Conservation (phyloP, 2,113 vertebrate species). For the Ploceus nigricollis region DNA sequence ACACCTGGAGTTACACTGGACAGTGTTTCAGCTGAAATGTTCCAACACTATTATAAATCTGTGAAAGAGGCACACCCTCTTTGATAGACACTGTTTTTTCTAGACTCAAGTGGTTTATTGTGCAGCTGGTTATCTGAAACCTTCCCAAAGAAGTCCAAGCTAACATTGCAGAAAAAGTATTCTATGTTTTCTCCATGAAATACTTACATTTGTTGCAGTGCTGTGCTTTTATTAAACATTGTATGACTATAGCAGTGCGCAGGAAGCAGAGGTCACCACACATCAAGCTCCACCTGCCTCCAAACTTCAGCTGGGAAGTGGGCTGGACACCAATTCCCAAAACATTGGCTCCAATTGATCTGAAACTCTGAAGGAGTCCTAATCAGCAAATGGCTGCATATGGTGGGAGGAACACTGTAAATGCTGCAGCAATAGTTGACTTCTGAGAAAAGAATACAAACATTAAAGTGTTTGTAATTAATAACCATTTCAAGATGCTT, state of each 20-base stretch:
- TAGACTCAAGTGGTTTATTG: neutral
- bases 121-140: neutral
- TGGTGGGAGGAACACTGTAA: neutral
- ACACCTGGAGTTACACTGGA: conserved; percentile 24
- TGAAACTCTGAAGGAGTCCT: conserved; percentile 6
- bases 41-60: neutral
- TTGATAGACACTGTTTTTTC: neutral
- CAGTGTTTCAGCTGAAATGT: neutral
- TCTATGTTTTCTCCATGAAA: neutral
- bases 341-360: neutral
- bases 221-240: neutral
- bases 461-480: conserved; percentile 43
- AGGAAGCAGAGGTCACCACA: conserved; percentile 64
- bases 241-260: neutral
- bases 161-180: neutral
- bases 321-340: neutral
- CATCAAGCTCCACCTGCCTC: conserved; percentile 17
- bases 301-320: neutral
- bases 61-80: neutral
- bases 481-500: conserved; percentile 64
- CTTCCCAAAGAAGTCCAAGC: neutral
- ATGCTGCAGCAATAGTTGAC: conserved; percentile 25
- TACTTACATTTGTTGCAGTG: neutral
- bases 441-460: conserved; percentile 9
- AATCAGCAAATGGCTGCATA: neutral